Evolutionary conservation across 2,113 vertebrate genomes (phyloP).

Genomic region (Psophia crepitans): DNA sequence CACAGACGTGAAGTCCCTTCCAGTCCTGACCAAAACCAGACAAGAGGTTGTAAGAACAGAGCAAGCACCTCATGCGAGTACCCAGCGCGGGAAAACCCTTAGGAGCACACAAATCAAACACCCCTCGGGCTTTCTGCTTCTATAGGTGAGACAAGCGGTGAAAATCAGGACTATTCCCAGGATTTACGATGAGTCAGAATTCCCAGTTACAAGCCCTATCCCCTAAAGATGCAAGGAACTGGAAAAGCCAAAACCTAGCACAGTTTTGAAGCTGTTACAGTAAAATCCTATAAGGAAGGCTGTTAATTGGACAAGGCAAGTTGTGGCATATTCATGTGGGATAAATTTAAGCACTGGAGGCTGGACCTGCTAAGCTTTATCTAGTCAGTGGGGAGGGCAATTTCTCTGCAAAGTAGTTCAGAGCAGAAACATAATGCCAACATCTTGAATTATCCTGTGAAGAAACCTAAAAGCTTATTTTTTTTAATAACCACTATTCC

Average conservation of each 20-base stretch:
- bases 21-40: background rate
- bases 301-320: background rate
- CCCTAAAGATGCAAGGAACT: background rate
- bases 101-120: background rate
- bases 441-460: background rate
- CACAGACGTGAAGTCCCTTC: background rate
- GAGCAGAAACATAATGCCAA: background rate
- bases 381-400: background rate
- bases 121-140: background rate
- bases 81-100: fast-evolving
- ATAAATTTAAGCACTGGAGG: background rate
- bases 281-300: background rate
- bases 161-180: background rate
- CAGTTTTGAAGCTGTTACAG: background rate
- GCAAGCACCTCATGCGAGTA: background rate
- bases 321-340: background rate
- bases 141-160: background rate
- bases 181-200: background rate
- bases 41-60: background rate
- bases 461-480: background rate
- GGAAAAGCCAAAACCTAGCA: background rate
- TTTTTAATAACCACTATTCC: background rate
- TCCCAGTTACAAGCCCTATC: background rate
- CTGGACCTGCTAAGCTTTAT: background rate
- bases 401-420: background rate